A percentile compares a stretch with the other conserved stretches of the same genome.
Conservation (phyloP, 2,888 invertebrate genomes). For the Caenorhabditis afra region DNA sequence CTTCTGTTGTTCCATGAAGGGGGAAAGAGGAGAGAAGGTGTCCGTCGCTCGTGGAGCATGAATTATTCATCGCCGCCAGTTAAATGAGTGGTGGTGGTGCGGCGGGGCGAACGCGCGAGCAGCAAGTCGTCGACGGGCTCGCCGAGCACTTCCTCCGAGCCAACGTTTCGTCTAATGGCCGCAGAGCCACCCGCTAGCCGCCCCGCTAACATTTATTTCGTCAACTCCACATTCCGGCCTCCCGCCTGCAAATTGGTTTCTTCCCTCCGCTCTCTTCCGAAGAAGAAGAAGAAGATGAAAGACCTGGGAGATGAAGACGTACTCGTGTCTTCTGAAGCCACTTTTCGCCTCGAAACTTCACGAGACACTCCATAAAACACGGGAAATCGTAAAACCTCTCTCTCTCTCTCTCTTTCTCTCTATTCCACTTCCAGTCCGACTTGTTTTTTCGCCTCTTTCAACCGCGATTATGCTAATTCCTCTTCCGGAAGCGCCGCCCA, state of each 20-base stretch:
- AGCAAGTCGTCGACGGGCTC: neutral
- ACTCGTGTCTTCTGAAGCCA: conserved; percentile 16
- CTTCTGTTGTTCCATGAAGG: conserved; percentile 29
- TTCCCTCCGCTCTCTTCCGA: neutral
- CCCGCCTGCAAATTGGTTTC: conserved; percentile 31
- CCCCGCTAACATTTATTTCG: conserved; percentile 44
- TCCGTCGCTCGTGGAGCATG: conserved; percentile 29
- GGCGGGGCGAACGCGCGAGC: conserved; percentile 30
- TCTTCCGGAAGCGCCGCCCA: conserved; percentile 23
- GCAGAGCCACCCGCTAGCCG: conserved; percentile 21
- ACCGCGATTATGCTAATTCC: conserved; percentile 50
- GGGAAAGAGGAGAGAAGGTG: conserved; percentile 31
- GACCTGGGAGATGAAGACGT: too few species aligned
- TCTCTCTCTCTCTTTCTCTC: conserved; percentile 11
- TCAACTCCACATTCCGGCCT: conserved; percentile 42
- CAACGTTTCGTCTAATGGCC: conserved; percentile 48
- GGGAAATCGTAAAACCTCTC: conserved; percentile 37
- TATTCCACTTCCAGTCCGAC: too few species aligned
- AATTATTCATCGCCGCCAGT: conserved; percentile 46
- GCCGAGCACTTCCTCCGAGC: conserved; percentile 40
- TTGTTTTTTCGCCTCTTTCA: conserved; percentile 16
- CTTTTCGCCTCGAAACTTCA: conserved; percentile 12
- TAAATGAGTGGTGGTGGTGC: conserved; percentile 51
- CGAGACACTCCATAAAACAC: conserved; percentile 40
- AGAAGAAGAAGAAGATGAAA: neutral